A percentile compares a stretch with the other conserved stretches of the same genome.
Conservation (phyloP, 2,888 invertebrate species). For the Thecocarcelia acutangulata region DNA sequence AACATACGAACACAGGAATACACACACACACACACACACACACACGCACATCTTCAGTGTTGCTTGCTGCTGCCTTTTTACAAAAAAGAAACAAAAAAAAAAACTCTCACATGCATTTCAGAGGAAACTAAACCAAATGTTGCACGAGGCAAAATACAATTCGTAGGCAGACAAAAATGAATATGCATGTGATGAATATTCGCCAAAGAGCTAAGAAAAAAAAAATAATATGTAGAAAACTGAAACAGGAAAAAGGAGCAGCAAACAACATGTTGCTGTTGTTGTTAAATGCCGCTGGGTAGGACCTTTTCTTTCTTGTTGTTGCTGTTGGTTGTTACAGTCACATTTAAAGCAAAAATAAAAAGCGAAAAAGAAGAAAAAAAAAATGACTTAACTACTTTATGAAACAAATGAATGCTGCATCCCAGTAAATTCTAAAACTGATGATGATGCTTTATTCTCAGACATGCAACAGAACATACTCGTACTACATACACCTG, state of each 20-base stretch:
- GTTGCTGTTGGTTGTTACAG: slow-evolving; percentile 12
- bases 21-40: background rate
- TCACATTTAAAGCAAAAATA: slow-evolving; percentile 16
- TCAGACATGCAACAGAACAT: slow-evolving; percentile 6
- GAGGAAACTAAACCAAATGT: slow-evolving; percentile 61
- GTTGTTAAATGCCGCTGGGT: slow-evolving; percentile 62
- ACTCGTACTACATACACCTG: slow-evolving; percentile 46
- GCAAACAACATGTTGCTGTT: slow-evolving; percentile 60
- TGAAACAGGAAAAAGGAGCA: slow-evolving; percentile 69
- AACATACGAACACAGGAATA: too few relatives aligned
- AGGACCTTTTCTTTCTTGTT: slow-evolving; percentile 64
- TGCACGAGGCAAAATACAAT: slow-evolving; percentile 64
- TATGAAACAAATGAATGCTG: slow-evolving; percentile 12
- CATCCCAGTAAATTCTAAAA: slow-evolving; percentile 47
- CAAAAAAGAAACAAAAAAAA: background rate
- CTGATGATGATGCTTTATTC: slow-evolving; percentile 37
- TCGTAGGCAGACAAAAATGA: slow-evolving; percentile 22
- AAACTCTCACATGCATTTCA: slow-evolving; percentile 28
- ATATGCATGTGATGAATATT: slow-evolving; percentile 41
- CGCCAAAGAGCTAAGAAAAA: background rate
- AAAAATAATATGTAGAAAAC: slow-evolving; percentile 16
- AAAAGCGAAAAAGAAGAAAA: background rate
- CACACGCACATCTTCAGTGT: too few relatives aligned
- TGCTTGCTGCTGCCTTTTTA: too few relatives aligned
- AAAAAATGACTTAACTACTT: slow-evolving; percentile 16